Evolutionary conservation across 2,888 invertebrate genomes (phyloP).

Genomic region (Lordiphosa fenestrarum): DNA sequence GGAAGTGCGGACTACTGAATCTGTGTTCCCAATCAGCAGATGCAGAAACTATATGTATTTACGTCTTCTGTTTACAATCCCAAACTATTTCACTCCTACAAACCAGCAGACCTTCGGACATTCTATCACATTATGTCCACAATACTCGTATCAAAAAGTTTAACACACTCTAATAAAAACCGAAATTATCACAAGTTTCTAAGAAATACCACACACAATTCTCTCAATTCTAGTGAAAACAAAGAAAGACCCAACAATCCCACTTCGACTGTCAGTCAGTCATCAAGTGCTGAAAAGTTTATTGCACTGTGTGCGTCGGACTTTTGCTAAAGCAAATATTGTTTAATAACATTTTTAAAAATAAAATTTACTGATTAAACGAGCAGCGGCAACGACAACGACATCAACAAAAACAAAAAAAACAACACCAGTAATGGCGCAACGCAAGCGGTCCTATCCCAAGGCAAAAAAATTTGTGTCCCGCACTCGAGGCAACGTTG

Average conservation of each 20-base stretch:
- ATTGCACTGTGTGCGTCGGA: slow-evolving; percentile 62
- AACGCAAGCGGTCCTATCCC: slow-evolving; percentile 54
- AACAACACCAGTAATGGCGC: slow-evolving; percentile 33
- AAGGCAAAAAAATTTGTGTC: slow-evolving; percentile 47
- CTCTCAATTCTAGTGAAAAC: slow-evolving; percentile 8
- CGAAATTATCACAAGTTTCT: slow-evolving; percentile 33
- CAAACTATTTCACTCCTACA: too few relatives aligned
- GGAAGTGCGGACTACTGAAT: too few relatives aligned
- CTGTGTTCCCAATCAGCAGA: too few relatives aligned
- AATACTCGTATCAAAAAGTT: too few relatives aligned
- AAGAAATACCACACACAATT: slow-evolving; percentile 22
- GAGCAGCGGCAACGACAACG: slow-evolving; percentile 31
- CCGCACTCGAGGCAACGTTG: slow-evolving; percentile 19
- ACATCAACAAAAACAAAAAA: slow-evolving; percentile 16
- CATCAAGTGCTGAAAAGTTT: slow-evolving; percentile 66
- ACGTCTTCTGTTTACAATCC: too few relatives aligned
- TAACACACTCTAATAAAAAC: slow-evolving; percentile 4
- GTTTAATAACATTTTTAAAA: slow-evolving; percentile 73
- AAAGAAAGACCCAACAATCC: slow-evolving; percentile 14
- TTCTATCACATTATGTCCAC: too few relatives aligned
- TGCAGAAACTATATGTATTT: too few relatives aligned
- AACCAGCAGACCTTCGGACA: not conserved
- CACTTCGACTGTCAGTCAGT: slow-evolving; percentile 16
- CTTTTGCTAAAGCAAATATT: slow-evolving; percentile 72
- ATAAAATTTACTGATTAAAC: slow-evolving; percentile 70